These are phyloP conservation scores for Eclectus roratus DNA, from an alignment of 2,113 vertebrate species.

Conservation along the genomic window DNA sequence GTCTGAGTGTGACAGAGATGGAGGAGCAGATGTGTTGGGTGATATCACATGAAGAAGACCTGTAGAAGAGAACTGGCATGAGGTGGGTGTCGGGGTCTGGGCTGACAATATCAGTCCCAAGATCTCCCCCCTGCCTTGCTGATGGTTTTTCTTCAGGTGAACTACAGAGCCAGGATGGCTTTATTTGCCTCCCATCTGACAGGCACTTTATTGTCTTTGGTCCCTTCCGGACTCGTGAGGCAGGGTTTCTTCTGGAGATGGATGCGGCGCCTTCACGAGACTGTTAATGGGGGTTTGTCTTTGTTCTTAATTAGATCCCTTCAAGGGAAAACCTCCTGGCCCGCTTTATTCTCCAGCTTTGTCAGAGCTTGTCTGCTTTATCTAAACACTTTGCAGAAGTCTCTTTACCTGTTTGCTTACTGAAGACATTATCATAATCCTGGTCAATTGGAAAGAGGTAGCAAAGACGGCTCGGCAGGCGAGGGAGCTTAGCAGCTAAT, in stretches of 20 bases:
- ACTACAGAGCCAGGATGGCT: not conserved
- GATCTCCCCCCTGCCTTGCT: not conserved
- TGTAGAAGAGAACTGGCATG: accelerated
- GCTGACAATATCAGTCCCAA: accelerated
- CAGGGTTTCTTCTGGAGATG: constrained; percentile 50
- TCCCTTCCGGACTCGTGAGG: constrained; percentile 21
- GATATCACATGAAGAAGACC: accelerated
- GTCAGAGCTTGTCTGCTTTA: constrained; percentile 68
- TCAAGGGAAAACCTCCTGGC: constrained; percentile 62
- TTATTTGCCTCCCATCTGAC: not conserved
- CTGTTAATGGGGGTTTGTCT: constrained; percentile 60
- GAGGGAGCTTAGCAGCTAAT: not conserved
- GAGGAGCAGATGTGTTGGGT: not conserved
- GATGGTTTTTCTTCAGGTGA: not conserved
- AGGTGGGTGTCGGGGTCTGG: accelerated
- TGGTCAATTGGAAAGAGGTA: constrained; percentile 49
- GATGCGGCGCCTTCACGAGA: constrained; percentile 24
- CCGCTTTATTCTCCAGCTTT: constrained; percentile 67
- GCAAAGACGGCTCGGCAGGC: not conserved
- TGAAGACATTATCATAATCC: constrained; percentile 63
- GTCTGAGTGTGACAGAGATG: not conserved
- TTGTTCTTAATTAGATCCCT: constrained; percentile 75
- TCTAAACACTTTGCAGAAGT: constrained; percentile 67
- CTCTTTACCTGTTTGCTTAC: constrained; percentile 62
- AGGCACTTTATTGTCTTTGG: not conserved